phyloP scores from a whole-genome alignment of 2,888 invertebrate species.

The Epirrhoe tristata region DNA sequence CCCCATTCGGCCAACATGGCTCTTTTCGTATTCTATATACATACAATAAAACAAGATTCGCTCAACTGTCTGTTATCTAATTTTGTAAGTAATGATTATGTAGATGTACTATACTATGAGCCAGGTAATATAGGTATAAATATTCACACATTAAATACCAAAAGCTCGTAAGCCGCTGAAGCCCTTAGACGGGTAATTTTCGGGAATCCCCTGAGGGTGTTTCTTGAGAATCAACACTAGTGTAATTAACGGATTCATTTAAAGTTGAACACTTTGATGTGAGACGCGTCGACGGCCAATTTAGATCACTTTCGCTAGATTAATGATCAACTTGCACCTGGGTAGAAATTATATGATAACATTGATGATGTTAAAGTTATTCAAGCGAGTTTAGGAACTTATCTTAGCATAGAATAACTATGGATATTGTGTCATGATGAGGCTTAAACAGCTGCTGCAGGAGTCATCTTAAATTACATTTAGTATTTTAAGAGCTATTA shows the following conservation, averaged over 20 bases:
- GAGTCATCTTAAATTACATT: too few species aligned
- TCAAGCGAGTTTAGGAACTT: too few species aligned
- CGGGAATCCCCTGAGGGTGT: constrained; percentile 64
- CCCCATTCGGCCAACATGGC: too few species aligned
- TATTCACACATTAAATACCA: constrained; percentile 38
- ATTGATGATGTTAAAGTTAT: background rate
- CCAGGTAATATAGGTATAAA: constrained; percentile 21
- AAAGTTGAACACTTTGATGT: constrained; percentile 76
- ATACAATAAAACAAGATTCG: too few species aligned
- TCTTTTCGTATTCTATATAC: too few species aligned
- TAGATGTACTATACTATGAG: background rate
- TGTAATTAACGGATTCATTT: constrained; percentile 81
- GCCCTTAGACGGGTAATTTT: constrained; percentile 75
- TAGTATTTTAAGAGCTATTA: background rate
- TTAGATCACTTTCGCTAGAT: constrained; percentile 56
- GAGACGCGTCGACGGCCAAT: constrained; percentile 34
- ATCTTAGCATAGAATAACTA: too few species aligned
- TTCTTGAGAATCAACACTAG: constrained; percentile 80
- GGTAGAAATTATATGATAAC: constrained; percentile 5
- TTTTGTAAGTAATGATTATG: background rate
- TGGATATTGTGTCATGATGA: too few species aligned
- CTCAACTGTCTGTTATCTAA: background rate
- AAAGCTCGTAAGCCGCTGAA: constrained; percentile 40
- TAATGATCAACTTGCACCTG: constrained; percentile 50
- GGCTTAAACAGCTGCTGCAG: too few species aligned